Evolutionary conservation across 2,888 invertebrate genomes (phyloP).

Genomic region (Pycnomerus fuliginosus): DNA sequence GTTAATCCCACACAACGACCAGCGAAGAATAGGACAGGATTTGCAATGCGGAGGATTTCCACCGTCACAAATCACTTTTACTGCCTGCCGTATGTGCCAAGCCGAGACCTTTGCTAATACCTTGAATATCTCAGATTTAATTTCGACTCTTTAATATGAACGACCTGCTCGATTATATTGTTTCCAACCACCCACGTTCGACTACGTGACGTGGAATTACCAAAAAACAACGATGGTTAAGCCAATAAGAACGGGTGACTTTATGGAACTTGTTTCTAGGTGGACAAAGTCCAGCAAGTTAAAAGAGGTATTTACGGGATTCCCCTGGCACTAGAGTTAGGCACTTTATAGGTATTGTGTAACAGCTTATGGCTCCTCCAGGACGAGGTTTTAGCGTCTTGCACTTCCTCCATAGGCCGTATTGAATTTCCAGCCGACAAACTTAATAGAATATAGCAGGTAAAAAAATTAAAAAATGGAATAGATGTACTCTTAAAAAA

Average conservation of each 20-base stretch:
- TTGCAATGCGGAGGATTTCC: conserved; percentile 53
- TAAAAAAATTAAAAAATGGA: too few relatives aligned
- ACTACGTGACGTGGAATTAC: conserved; percentile 17
- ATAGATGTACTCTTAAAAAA: too few relatives aligned
- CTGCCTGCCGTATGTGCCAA: conserved; percentile 43
- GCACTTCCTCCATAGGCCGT: too few relatives aligned
- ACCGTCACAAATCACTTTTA: conserved; percentile 56
- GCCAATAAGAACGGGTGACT: conserved; percentile 12
- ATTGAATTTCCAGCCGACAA: too few relatives aligned
- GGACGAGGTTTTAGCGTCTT: conserved; percentile 34
- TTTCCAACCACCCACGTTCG: too few relatives aligned
- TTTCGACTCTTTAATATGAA: conserved; percentile 46
- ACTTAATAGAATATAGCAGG: too few relatives aligned
- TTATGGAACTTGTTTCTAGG: conserved; percentile 7
- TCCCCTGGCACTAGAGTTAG: conserved; percentile 31
- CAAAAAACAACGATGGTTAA: conserved; percentile 5
- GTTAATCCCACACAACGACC: conserved; percentile 41
- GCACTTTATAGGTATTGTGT: conserved; percentile 35
- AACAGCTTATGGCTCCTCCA: conserved; percentile 35
- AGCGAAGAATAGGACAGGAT: conserved; percentile 51
- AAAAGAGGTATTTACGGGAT: conserved; percentile 35
- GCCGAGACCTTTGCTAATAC: conserved; percentile 44
- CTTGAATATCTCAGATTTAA: conserved; percentile 48
- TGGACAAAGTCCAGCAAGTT: conserved; percentile 22
- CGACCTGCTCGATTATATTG: conserved; percentile 11